Evolutionary conservation across 2,113 vertebrate genomes (phyloP).

Genomic region (Grammomys dolichurus): DNA sequence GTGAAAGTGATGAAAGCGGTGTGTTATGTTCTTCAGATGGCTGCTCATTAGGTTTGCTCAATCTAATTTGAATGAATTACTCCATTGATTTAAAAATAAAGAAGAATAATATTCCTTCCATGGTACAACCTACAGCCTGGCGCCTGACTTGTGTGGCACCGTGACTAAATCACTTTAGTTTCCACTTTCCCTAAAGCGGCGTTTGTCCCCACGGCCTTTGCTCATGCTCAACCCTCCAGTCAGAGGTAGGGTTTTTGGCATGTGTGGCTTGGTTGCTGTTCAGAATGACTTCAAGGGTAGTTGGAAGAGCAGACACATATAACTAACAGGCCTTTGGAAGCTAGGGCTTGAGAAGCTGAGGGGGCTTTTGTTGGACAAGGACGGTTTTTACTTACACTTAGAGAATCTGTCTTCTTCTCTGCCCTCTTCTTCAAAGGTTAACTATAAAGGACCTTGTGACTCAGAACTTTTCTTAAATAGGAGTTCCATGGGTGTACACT

Average conservation of each 20-base stretch:
- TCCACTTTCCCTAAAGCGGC: not conserved
- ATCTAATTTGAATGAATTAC: constrained; percentile 23
- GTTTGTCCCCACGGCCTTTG: not conserved
- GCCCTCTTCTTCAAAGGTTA: not conserved
- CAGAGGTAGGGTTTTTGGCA: not conserved
- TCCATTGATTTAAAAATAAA: not conserved
- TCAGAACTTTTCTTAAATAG: not conserved
- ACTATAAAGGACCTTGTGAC: not conserved
- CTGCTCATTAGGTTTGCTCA: not conserved
- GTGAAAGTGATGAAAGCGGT: not conserved
- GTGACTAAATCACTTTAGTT: not conserved
- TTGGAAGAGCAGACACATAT: not conserved
- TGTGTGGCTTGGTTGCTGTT: not conserved
- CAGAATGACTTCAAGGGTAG: constrained; percentile 4
- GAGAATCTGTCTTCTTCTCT: not conserved
- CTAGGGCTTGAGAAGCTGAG: not conserved
- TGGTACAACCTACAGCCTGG: not conserved
- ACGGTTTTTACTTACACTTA: not conserved
- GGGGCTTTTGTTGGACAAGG: not conserved
- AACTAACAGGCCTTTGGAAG: not conserved
- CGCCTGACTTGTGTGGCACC: not conserved
- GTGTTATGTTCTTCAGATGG: not conserved
- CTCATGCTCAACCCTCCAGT: not conserved
- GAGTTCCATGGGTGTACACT: not conserved
- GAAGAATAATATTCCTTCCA: not conserved